Conservation (phyloP, 1,140 invertebrate species). For the Elysia chlorotica region DNA sequence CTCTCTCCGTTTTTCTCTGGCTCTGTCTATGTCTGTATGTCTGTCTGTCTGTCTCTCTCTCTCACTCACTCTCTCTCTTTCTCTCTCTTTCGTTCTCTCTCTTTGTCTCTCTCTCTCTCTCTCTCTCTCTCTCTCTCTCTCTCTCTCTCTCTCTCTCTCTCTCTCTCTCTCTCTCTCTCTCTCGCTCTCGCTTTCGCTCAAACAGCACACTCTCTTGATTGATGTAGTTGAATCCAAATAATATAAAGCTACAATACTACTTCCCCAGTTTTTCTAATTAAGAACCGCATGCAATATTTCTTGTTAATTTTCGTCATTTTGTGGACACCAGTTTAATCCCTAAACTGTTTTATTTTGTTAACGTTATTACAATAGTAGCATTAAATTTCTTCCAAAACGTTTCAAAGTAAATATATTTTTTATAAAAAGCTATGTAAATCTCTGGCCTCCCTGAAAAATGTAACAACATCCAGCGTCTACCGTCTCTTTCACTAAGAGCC, state of each 20-base stretch:
- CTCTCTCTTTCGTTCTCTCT: background rate
- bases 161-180: background rate
- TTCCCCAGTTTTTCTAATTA: background rate
- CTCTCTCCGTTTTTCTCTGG: background rate
- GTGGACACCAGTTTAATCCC: background rate
- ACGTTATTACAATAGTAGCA: too few species aligned
- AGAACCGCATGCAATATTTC: background rate
- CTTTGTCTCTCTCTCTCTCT: background rate
- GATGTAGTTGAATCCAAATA: background rate
- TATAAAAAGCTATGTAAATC: too few species aligned
- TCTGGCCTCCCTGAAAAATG: too few species aligned
- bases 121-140: background rate
- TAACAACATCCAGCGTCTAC: too few species aligned
- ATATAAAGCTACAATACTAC: too few species aligned
- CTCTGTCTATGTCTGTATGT: background rate
- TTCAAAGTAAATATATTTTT: too few species aligned
- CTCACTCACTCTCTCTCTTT: background rate
- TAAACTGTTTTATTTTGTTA: too few species aligned
- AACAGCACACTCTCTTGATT: background rate
- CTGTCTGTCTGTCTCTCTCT: slow-evolving; percentile 1
- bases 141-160: background rate
- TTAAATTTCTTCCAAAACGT: too few species aligned
- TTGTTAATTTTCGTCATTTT: background rate
- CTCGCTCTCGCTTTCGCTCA: background rate
- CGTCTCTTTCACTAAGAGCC: too few species aligned